These are phyloP conservation scores for Probosciger aterrimus DNA, from an alignment of 2,113 vertebrate genomes.

Conservation along the genomic window DNA sequence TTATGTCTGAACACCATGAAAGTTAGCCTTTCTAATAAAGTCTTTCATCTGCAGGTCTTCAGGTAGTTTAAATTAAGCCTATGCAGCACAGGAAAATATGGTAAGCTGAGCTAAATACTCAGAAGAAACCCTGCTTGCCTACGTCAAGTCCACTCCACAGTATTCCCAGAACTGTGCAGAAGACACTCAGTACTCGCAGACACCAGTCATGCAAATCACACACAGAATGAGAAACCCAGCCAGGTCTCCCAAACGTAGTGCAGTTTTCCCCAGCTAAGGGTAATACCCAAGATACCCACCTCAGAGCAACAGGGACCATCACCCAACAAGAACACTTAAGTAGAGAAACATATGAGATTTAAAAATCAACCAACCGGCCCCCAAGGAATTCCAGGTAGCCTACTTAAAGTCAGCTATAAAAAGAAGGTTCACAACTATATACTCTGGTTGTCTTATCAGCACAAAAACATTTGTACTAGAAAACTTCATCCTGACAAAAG, in stretches of 20 bases:
- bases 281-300: background rate
- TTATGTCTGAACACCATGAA: background rate
- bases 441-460: background rate
- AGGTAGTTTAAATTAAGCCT: background rate
- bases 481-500: background rate
- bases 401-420: rapidly evolving
- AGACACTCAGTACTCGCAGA: rapidly evolving
- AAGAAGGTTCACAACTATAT: background rate
- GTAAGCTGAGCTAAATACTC: background rate
- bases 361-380: background rate
- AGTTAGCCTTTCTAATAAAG: background rate
- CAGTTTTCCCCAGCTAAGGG: background rate
- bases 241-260: background rate
- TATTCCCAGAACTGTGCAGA: background rate
- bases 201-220: background rate
- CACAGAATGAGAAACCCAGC: background rate
- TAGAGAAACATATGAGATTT: background rate
- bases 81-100: background rate
- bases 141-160: background rate
- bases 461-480: background rate
- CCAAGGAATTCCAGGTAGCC: background rate
- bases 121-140: background rate
- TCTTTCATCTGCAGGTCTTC: background rate
- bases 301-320: background rate
- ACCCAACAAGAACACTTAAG: too few relatives aligned